Evolutionary conservation across 1,140 invertebrate genomes (phyloP).

Genomic region (Drosophila chauvacae): DNA sequence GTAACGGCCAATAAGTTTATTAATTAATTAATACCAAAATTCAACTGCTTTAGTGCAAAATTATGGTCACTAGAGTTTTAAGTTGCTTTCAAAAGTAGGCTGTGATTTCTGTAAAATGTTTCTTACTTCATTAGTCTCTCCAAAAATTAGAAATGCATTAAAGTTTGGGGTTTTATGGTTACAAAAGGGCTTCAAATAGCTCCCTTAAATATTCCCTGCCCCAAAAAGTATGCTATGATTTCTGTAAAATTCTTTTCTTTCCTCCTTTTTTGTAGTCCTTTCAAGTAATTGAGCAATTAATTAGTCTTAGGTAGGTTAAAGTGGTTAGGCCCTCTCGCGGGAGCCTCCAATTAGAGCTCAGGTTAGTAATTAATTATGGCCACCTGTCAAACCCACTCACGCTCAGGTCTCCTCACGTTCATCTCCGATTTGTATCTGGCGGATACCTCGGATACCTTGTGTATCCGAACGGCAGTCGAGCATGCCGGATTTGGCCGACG

Average conservation of each 20-base stretch:
- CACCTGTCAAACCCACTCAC: constrained; percentile 4
- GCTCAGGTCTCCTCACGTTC: constrained; percentile 13
- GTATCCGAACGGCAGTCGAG: constrained; percentile 39
- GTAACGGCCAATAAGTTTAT: too few species aligned
- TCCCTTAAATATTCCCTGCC: not conserved
- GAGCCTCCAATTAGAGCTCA: too few species aligned
- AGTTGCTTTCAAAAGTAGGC: not conserved
- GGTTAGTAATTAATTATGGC: not conserved
- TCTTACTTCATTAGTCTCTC: not conserved
- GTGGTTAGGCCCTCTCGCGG: too few species aligned
- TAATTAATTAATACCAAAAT: too few species aligned
- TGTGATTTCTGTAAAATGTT: not conserved
- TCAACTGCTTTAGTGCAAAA: too few species aligned
- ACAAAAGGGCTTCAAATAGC: not conserved
- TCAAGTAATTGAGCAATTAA: too few species aligned
- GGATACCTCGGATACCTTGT: not conserved
- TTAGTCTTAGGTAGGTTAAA: not conserved
- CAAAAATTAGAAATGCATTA: not conserved
- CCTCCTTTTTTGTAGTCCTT: not conserved
- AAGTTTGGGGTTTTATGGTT: too few species aligned
- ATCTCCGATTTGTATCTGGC: constrained; percentile 36
- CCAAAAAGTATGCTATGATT: not conserved
- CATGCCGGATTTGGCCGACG: constrained; percentile 25
- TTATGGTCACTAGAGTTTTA: too few species aligned
- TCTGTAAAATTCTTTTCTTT: not conserved